Percentiles rank a stretch among this genome's conserved stretches.
These are phyloP conservation scores for Pampusana beccarii DNA, from an alignment of 2,113 vertebrate species.

Conservation along the genomic window DNA sequence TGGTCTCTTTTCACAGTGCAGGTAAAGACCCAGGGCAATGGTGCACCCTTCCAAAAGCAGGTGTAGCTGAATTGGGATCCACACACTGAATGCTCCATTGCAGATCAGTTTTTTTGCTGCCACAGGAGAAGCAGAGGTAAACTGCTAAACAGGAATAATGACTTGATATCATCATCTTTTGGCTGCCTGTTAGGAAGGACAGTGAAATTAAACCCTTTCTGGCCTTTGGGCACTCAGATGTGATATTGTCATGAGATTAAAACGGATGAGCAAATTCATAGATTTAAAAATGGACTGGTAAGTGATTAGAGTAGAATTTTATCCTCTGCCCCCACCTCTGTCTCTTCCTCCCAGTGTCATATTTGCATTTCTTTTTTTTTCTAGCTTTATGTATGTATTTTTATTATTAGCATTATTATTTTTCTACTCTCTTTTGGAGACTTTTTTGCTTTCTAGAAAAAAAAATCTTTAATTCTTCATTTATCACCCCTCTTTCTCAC, in stretches of 20 bases:
- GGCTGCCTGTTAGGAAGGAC: not conserved
- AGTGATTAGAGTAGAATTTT: not conserved
- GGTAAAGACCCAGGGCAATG: not conserved
- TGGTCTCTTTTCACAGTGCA: not conserved
- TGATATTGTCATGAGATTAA: not conserved
- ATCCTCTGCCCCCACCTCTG: not conserved
- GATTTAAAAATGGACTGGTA: not conserved
- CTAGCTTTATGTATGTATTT: not conserved
- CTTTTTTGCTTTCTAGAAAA: not conserved
- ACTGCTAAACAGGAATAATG: not conserved
- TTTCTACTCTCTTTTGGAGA: rapidly evolving
- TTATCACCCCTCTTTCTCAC: not conserved
- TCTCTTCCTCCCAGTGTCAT: not conserved
- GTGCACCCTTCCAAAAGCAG: not conserved
- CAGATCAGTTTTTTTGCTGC: not conserved
- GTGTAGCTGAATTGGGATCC: not conserved
- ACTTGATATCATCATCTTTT: not conserved
- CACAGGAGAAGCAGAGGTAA: not conserved
- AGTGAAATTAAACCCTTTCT: not conserved
- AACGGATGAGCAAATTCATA: not conserved
- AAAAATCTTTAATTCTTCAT: not conserved
- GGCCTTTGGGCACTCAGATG: not conserved
- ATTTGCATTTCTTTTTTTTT: not conserved
- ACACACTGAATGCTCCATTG: rapidly evolving
- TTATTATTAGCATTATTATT: not conserved